Percentiles rank a stretch among this genome's conserved stretches.
phyloP scores from a whole-genome alignment of 2,797 vertebrate species.

The Rhabdophis nuchalis region DNA sequence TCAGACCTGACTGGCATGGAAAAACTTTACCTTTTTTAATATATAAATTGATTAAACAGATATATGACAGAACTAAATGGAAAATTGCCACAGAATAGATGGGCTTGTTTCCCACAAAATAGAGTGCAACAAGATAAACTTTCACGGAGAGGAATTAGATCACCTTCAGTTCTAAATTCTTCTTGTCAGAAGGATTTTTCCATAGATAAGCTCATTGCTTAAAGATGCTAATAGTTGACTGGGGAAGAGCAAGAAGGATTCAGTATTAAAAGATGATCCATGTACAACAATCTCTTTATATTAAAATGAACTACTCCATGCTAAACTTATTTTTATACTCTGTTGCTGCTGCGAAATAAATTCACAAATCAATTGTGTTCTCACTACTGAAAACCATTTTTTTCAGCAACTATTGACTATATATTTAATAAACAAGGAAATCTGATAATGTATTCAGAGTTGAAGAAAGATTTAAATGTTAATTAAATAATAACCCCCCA shows the following conservation, averaged over 20 bases:
- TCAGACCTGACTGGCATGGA: too few species aligned
- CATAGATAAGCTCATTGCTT: background rate
- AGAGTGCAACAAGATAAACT: background rate
- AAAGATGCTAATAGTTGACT: background rate
- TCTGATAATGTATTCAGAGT: background rate
- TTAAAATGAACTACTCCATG: background rate
- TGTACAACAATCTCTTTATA: background rate
- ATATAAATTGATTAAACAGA: background rate
- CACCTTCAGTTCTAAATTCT: background rate
- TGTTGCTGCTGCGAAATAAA: slow-evolving; percentile 26
- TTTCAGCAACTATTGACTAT: slow-evolving; percentile 21
- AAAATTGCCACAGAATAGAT: background rate
- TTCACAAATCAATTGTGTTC: slow-evolving; percentile 14
- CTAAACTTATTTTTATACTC: slow-evolving; percentile 16
- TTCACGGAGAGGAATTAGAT: background rate
- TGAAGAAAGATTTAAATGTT: slow-evolving; percentile 6
- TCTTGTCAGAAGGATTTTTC: background rate
- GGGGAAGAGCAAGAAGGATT: background rate
- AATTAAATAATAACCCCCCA: background rate
- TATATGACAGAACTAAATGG: background rate
- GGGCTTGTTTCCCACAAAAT: background rate
- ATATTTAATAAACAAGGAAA: slow-evolving; percentile 10
- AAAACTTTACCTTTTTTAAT: background rate
- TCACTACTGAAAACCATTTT: slow-evolving; percentile 5
- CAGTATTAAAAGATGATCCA: background rate